Conservation (phyloP, 2,888 invertebrate species). For the Amphipoea lucens region DNA sequence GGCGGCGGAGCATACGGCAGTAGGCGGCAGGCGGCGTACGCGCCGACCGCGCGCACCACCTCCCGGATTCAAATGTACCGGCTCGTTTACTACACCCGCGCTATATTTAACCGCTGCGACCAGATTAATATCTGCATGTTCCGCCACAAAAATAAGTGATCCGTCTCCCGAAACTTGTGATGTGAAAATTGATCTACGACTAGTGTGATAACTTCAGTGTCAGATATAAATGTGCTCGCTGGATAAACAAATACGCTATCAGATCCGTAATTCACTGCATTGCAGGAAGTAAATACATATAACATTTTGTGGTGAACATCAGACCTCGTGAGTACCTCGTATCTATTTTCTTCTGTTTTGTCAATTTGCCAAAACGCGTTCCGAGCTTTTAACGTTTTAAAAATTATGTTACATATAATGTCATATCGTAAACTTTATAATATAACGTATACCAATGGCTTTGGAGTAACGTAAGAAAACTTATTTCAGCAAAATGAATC, state of each 20-base stretch:
- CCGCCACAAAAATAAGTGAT: constrained; percentile 84
- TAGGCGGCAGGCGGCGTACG: constrained; percentile 88
- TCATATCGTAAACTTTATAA: constrained; percentile 69
- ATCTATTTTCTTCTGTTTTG: constrained; percentile 85
- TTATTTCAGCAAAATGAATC: constrained; percentile 91
- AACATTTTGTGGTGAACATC: constrained; percentile 77
- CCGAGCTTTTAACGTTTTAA: constrained; percentile 72
- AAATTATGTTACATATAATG: constrained; percentile 70
- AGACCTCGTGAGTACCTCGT: constrained; percentile 84
- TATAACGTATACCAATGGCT: constrained; percentile 58
- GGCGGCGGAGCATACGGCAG: constrained; percentile 85
- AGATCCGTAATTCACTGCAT: constrained; percentile 64
- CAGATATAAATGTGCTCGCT: constrained; percentile 75
- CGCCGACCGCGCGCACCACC: constrained; percentile 86
- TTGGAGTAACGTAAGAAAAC: constrained; percentile 72
- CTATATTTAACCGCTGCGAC: constrained; percentile 89
- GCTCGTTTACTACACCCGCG: constrained; percentile 83
- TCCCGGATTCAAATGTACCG: constrained; percentile 82
- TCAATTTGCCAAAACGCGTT: constrained; percentile 84
- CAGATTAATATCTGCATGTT: constrained; percentile 87
- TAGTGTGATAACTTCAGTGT: constrained; percentile 77
- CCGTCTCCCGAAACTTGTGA: constrained; percentile 78
- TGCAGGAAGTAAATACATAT: constrained; percentile 80
- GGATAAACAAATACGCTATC: constrained; percentile 75
- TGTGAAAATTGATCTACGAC: constrained; percentile 79